Base-by-base conservation (phyloP, 2,113 vertebrate species). In the Cisticola juncidis region DNA sequence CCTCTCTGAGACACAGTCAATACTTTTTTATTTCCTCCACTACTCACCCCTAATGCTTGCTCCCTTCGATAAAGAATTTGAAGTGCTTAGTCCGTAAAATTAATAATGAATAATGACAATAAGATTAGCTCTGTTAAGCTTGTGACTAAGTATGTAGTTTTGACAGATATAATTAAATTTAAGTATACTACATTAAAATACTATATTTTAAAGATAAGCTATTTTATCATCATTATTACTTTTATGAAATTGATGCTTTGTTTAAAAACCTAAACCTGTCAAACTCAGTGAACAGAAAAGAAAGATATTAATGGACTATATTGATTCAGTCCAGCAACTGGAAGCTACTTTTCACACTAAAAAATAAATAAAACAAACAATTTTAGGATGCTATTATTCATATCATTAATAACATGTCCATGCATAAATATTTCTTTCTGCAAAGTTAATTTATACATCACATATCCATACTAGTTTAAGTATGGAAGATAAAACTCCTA, bases 211-310 rank as follows among this genome's bases (percentile, higher is more conserved):
- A 70, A 73, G 18, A 15, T 2, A 62, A 72, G 20, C 17, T 2
- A 33, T 74, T 57, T 57, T 62, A 71, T 78, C 82, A 81, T 92
- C 66, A 86, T 64, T 81, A 80, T 68, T 74, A 71, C 29, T 82
- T 95, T 84, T 78, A 69, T 13, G 56, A 9, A 95, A 95, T 69
- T 91, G 84, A 89, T 82, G 85, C 40, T 90, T 78, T 44, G 66
- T 83, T 94, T 90, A 76, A 53, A 93, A 92, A 62, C 12, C 12
- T 80, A 53, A 87, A 91, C 72, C 33, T 57, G 17, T 81, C 42
- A 83, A 86, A 90, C 21, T 47, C 64, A 60, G 54, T 65, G 29
- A 94, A 21, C 42, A 87, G 62, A 33, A 71, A 45, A 45, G 74
- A 56, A 76, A 48, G 14, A 31, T 14, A 40, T 62, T 57, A 2